Percentiles rank a stretch among this genome's conserved stretches.
These are phyloP conservation scores for Amphiura filiformis DNA, from an alignment of 35 echinoderm and acorn worm genomes.

Conservation along the genomic window DNA sequence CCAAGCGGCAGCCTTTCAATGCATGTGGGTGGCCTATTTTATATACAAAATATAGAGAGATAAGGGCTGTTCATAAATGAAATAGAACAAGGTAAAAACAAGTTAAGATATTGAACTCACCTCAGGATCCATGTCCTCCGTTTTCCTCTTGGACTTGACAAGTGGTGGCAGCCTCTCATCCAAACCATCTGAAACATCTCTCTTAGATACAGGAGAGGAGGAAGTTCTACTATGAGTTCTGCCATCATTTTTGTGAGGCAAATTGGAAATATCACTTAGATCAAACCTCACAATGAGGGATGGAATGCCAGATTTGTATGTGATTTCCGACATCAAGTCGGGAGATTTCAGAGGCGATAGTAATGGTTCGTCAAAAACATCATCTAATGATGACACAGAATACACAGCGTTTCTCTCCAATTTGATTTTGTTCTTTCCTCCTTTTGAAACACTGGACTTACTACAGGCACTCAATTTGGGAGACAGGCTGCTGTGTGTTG, in stretches of 20 bases:
- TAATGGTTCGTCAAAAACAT: slow-evolving; percentile 22
- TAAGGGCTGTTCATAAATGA: no score
- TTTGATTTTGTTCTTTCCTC: slow-evolving; percentile 28
- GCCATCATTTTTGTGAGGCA: slow-evolving; percentile 6
- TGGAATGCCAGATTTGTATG: slow-evolving; percentile 23
- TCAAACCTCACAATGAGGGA: slow-evolving; percentile 26
- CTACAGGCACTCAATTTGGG: slow-evolving; percentile 11
- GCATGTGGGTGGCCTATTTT: no score
- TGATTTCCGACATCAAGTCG: background rate
- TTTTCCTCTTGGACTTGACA: slow-evolving; percentile 21
- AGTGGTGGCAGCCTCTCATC: slow-evolving; percentile 31
- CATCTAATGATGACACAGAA: slow-evolving; percentile 2
- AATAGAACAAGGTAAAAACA: no score
- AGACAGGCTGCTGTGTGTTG: background rate
- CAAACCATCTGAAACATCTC: slow-evolving; percentile 9
- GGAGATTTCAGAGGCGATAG: slow-evolving; percentile 25
- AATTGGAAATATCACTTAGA: background rate
- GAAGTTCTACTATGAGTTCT: background rate
- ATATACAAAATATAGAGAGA: no score
- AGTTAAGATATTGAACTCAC: no score
- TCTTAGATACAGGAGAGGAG: background rate
- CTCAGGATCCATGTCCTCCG: slow-evolving; percentile 21
- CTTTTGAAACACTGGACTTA: background rate
- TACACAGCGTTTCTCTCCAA: background rate
- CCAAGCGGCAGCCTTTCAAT: no score